Base-by-base conservation (phyloP, 1,140 invertebrate species). In the Drosophila nebulosa region DNA sequence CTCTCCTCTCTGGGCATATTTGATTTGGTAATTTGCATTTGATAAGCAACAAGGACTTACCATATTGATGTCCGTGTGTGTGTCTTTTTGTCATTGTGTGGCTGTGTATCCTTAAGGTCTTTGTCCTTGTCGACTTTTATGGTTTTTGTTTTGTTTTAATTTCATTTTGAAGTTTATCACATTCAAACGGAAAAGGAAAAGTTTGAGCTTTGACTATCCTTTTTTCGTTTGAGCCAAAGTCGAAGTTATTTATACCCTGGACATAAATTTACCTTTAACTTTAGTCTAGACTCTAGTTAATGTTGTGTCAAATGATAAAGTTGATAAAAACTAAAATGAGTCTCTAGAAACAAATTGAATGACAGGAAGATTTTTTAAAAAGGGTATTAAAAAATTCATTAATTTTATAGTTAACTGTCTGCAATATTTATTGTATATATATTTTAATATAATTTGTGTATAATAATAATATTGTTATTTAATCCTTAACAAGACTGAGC, bases 11-110 rank as follows among this genome's bases (percentile, higher is more conserved):
- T 52, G 60, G 75, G 79, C 75, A 83, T 83, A 84, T 84, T 84
- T 84, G 77, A 80, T 78, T 78, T 86, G 74, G 66, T 80, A 81
- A 85, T 85, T 85, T 85, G 81, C 80, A 80, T 80, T 84, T 79
- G 80, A 84, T 84, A 85, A 86, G 81, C 81, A 70, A 64, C 51
- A 57, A 64, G 50, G 26, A 51, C 66, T 55, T 24, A 14, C 26
- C 56, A 21, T 16, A 22, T 7, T n/a, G 10, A 42, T 42, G 39
- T n/a, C n/a, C 7, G 18, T 21, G 16, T 18, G 14, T 18, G 39
- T 46, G 39, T 46, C n/a, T n/a, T n/a, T n/a, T n/a, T n/a, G n/a
- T n/a, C n/a, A n/a, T n/a, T n/a, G 16, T 46, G 16, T 21, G 16
- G 3, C 12, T 46, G 24, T 27, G 26, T 55, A 14, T 30, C 52